Evolutionary conservation across 2,797 vertebrate species (phyloP).

Genomic region (Sebastes dallii): DNA sequence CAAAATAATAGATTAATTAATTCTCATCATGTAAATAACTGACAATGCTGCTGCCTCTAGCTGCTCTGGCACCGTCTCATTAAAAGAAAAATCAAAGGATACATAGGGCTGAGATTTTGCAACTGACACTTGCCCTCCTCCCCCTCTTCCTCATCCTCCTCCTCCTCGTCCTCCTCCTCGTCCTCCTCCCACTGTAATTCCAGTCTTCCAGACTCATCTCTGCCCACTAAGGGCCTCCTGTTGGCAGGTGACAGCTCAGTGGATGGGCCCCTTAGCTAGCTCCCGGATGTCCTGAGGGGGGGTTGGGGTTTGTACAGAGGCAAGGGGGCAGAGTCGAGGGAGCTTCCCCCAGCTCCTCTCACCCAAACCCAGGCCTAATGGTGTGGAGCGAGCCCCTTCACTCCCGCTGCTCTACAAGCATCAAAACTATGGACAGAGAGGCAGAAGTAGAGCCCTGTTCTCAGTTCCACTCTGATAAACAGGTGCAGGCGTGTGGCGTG

Average conservation of each 20-base stretch:
- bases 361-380: slow-evolving; percentile 67
- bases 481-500: slow-evolving; percentile 42
- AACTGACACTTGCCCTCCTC: neutral
- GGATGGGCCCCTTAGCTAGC: slow-evolving; percentile 48
- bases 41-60: neutral
- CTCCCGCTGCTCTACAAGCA: slow-evolving; percentile 48
- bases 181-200: neutral
- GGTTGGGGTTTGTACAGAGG: slow-evolving; percentile 28
- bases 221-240: slow-evolving; percentile 27
- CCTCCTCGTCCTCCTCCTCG: neutral
- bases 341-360: slow-evolving; percentile 42
- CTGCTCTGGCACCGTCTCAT: slow-evolving; percentile 2
- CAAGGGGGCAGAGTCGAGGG: slow-evolving; percentile 40
- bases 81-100: slow-evolving; percentile 4
- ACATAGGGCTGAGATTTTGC: neutral
- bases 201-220: slow-evolving; percentile 1
- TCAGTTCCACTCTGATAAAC: slow-evolving; percentile 70
- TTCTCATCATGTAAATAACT: neutral
- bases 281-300: slow-evolving; percentile 33
- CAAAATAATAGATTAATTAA: neutral
- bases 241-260: slow-evolving; percentile 58
- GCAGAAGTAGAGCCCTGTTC: slow-evolving; percentile 46
- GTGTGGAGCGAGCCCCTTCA: slow-evolving; percentile 57
- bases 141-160: neutral
- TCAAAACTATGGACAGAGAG: slow-evolving; percentile 45